These are phyloP conservation scores for Panthera tigris DNA, from an alignment of 2,113 vertebrate species.

Conservation along the genomic window DNA sequence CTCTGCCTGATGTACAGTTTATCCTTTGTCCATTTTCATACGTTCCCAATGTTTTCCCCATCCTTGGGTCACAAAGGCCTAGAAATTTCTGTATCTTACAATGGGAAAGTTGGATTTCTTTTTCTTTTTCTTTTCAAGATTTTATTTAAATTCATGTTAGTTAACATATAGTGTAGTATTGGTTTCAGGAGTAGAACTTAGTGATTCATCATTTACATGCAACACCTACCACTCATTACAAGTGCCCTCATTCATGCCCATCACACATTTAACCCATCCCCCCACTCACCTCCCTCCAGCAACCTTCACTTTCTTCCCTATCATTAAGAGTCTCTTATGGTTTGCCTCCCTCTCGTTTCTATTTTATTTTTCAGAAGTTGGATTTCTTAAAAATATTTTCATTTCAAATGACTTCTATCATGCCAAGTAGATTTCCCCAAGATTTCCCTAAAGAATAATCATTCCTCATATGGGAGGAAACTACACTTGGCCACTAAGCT, in stretches of 20 bases:
- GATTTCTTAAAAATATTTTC: not conserved
- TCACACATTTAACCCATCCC: too few relatives aligned
- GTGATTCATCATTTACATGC: too few relatives aligned
- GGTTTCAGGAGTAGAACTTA: too few relatives aligned
- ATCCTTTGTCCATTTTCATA: not conserved
- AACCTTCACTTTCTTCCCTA: too few relatives aligned
- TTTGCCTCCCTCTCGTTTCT: too few relatives aligned
- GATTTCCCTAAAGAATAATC: not conserved
- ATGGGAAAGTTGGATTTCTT: not conserved
- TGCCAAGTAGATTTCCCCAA: not conserved
- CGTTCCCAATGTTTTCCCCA: not conserved
- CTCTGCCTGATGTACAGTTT: not conserved
- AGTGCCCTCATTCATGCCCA: too few relatives aligned
- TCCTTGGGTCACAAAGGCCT: not conserved
- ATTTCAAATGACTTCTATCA: not conserved
- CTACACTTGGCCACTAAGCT: not conserved
- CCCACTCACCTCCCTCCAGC: too few relatives aligned
- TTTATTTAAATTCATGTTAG: too few relatives aligned
- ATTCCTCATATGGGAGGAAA: not conserved
- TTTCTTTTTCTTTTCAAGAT: too few relatives aligned
- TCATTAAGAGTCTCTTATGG: too few relatives aligned
- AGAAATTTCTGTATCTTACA: not conserved
- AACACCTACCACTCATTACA: too few relatives aligned
- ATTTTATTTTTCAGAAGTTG: not conserved
- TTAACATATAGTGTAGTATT: too few relatives aligned